These are phyloP conservation scores for Phainopepla nitens DNA, from an alignment of 2,113 vertebrate species.

Conservation along the genomic window DNA sequence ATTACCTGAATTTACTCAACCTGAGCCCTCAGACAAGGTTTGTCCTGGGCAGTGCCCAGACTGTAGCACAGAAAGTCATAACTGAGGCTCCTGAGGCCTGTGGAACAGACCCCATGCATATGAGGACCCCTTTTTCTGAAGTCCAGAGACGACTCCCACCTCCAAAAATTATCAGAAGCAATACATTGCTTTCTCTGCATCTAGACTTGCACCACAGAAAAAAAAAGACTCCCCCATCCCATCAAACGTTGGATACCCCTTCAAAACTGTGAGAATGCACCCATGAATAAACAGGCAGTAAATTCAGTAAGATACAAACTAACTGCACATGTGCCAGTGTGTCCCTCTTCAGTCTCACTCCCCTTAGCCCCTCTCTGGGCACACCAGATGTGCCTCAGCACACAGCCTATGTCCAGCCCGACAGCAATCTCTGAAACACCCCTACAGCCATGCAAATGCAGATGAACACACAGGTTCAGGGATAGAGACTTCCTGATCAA, in stretches of 20 bases:
- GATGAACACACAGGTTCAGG: not conserved
- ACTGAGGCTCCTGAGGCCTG: fast-evolving
- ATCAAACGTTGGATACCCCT: fast-evolving
- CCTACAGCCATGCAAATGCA: not conserved
- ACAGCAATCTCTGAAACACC: not conserved
- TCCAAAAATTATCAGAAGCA: not conserved
- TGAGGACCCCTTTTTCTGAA: not conserved
- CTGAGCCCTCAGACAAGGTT: not conserved
- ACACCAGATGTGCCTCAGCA: not conserved
- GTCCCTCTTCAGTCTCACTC: not conserved
- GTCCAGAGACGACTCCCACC: not conserved
- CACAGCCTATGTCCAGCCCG: not conserved
- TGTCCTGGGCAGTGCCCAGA: not conserved
- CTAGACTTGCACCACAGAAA: not conserved
- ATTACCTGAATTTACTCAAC: not conserved
- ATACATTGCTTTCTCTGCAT: not conserved
- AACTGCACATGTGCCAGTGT: not conserved
- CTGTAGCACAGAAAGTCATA: not conserved
- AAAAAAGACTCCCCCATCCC: not conserved
- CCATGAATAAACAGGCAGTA: not conserved
- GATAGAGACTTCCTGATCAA: not conserved
- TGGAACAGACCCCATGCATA: not conserved
- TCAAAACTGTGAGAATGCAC: not conserved
- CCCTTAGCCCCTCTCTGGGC: not conserved
- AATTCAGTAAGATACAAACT: not conserved